phyloP scores from a whole-genome alignment of 2,113 vertebrate species.

The Psittacus erithacus region DNA sequence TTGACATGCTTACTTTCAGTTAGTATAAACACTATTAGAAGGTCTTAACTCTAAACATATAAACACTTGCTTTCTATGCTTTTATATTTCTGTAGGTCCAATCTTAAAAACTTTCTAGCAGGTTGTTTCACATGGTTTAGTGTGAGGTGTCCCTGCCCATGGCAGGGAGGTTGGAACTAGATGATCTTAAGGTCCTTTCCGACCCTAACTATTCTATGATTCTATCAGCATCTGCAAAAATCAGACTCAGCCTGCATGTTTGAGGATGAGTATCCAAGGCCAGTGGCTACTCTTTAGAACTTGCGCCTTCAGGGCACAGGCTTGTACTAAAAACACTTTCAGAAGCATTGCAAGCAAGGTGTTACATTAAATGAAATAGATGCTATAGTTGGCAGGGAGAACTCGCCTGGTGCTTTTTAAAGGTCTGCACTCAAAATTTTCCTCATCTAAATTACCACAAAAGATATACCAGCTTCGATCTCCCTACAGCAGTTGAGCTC shows the following conservation, averaged over 20 bases:
- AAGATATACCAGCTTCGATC: not conserved
- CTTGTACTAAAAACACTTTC: not conserved
- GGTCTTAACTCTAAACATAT: not conserved
- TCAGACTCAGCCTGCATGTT: not conserved
- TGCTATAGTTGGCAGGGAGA: not conserved
- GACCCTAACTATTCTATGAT: no score
- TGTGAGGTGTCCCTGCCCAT: no score
- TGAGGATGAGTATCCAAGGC: not conserved
- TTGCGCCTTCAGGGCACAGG: not conserved
- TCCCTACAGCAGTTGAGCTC: not conserved
- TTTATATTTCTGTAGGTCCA: not conserved
- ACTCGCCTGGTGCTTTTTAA: not conserved
- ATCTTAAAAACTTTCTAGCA: not conserved
- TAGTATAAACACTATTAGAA: not conserved
- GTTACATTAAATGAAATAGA: not conserved
- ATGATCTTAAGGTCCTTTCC: no score
- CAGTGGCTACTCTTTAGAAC: not conserved
- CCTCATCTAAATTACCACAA: not conserved
- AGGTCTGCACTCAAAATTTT: not conserved
- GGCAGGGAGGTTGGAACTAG: no score
- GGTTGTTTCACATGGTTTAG: not conserved
- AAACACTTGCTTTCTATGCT: fast-evolving
- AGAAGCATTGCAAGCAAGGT: not conserved
- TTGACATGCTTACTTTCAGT: not conserved
- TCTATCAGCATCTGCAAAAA: not conserved